Conservation (phyloP, 2,888 invertebrate genomes). For the Drosophila nigritarsus region DNA sequence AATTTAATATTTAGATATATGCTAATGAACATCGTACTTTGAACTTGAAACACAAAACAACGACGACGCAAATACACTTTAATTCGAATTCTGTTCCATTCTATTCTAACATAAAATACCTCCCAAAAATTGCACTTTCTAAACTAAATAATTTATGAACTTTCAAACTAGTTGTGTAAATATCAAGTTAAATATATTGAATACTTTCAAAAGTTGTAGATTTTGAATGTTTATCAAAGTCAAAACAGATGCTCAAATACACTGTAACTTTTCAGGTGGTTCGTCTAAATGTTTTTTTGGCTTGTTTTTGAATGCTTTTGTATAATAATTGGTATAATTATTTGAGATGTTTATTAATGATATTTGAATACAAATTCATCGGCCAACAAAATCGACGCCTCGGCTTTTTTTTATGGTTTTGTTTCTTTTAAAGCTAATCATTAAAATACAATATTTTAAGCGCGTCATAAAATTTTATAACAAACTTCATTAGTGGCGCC, state of each 20-base stretch:
- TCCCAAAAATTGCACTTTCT: background rate
- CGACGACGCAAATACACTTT: conserved; percentile 2
- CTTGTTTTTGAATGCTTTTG: background rate
- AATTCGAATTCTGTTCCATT: background rate
- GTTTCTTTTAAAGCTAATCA: conserved; percentile 51
- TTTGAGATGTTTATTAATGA: conserved; percentile 48
- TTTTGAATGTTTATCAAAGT: background rate
- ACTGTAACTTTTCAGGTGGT: background rate
- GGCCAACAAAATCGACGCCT: conserved; percentile 41
- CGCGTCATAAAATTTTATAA: conserved; percentile 75
- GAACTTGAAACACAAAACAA: background rate
- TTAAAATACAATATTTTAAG: conserved; percentile 82
- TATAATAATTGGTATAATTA: conserved; percentile 30
- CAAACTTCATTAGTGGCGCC: conserved; percentile 77
- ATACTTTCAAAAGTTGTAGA: background rate
- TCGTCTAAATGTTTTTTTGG: background rate
- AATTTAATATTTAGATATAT: conserved; percentile 79
- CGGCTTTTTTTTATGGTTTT: conserved; percentile 16
- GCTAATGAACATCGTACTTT: conserved; percentile 52
- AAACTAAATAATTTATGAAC: background rate
- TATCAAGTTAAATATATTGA: background rate
- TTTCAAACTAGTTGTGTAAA: background rate
- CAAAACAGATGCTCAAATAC: background rate
- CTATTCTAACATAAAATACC: background rate
- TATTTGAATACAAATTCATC: conserved; percentile 60